Evolutionary conservation across 2,888 invertebrate genomes (phyloP).

Genomic region (Phengaris alcon): DNA sequence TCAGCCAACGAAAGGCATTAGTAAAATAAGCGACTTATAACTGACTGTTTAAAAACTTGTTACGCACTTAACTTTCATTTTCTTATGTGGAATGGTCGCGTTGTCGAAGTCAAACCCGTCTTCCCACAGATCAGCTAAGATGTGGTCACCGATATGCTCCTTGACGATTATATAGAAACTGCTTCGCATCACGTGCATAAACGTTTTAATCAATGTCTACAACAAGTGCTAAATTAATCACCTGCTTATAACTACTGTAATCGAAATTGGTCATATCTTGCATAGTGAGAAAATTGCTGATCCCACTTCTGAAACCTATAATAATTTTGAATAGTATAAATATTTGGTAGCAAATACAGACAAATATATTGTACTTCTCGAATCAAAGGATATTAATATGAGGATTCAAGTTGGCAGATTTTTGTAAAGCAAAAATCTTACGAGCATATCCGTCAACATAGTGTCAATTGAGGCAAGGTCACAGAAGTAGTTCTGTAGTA

Average conservation of each 20-base stretch:
- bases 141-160: conserved; percentile 55
- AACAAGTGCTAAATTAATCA: conserved; percentile 25
- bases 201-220: conserved; percentile 79
- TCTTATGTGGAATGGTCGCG: conserved; percentile 70
- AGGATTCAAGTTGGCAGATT: background rate
- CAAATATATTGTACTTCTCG: too few species aligned
- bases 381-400: background rate
- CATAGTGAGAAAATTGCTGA: too few species aligned
- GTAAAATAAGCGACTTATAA: too few species aligned
- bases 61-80: conserved; percentile 70
- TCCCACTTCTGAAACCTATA: too few species aligned
- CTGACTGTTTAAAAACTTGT: background rate
- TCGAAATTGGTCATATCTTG: too few species aligned
- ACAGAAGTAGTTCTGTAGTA: conserved; percentile 76
- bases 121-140: conserved; percentile 80
- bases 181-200: conserved; percentile 77
- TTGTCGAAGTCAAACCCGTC: conserved; percentile 72
- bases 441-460: conserved; percentile 81
- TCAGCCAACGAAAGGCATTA: too few species aligned
- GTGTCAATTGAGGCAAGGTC: conserved; percentile 77
- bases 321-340: too few species aligned
- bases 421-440: conserved; percentile 41
- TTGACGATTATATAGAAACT: conserved; percentile 78
- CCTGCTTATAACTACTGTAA: too few species aligned
- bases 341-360: too few species aligned